These are phyloP conservation scores for Notothenia coriiceps DNA, from an alignment of 2,113 vertebrate species.

Conservation along the genomic window DNA sequence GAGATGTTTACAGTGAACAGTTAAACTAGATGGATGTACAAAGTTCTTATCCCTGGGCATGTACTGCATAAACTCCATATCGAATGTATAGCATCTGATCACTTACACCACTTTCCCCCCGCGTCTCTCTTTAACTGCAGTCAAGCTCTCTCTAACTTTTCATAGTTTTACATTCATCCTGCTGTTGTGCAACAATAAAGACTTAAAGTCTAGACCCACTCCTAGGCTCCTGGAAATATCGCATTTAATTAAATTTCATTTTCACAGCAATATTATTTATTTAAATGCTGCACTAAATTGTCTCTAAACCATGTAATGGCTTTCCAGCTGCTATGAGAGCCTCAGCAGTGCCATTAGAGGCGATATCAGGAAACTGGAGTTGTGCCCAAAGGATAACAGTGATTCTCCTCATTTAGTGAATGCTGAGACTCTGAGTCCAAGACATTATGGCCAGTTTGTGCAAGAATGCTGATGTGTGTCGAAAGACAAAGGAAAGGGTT, in stretches of 20 bases:
- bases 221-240: slow-evolving; percentile 39
- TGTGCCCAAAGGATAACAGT: slow-evolving; percentile 9
- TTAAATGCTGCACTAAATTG: slow-evolving; percentile 59
- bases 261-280: slow-evolving; percentile 59
- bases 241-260: slow-evolving; percentile 52
- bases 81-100: slow-evolving; percentile 19
- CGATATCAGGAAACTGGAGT: slow-evolving; percentile 24
- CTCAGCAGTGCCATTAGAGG: slow-evolving; percentile 27
- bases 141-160: neutral
- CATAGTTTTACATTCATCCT: slow-evolving; percentile 24
- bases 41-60: neutral
- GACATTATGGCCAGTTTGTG: slow-evolving; percentile 3
- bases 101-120: neutral
- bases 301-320: slow-evolving; percentile 56
- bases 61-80: slow-evolving; percentile 18
- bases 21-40: slow-evolving; percentile 22
- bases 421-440: neutral
- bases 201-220: slow-evolving; percentile 11
- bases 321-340: slow-evolving; percentile 35
- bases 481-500: neutral
- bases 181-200: slow-evolving; percentile 36
- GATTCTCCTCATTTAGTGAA: slow-evolving; percentile 11
- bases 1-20: neutral
- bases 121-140: neutral
- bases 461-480: neutral